These are phyloP conservation scores for Listrodromus nycthemerus DNA, from an alignment of 2,888 invertebrate genomes.

Conservation along the genomic window DNA sequence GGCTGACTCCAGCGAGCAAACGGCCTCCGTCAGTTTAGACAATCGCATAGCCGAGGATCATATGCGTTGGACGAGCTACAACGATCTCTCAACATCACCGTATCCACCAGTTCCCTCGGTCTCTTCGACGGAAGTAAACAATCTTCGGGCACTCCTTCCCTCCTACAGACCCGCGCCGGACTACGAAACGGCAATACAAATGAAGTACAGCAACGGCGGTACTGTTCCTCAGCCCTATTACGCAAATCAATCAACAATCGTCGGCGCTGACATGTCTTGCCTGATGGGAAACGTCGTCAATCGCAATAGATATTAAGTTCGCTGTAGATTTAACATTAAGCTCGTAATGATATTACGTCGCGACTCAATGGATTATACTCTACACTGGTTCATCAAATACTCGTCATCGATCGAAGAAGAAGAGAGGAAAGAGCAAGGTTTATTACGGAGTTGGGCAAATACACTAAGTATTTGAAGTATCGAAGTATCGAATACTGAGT, in stretches of 20 bases:
- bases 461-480: too few relatives aligned
- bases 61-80: constrained; percentile 82
- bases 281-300: constrained; percentile 80
- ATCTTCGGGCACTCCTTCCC: constrained; percentile 90
- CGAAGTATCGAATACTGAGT: too few relatives aligned
- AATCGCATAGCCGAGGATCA: constrained; percentile 79
- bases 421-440: neutral
- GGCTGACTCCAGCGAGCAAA: constrained; percentile 80
- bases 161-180: constrained; percentile 96
- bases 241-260: constrained; percentile 82
- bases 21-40: constrained; percentile 80
- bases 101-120: constrained; percentile 82
- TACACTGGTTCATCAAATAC: neutral
- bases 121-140: constrained; percentile 85
- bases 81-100: constrained; percentile 81
- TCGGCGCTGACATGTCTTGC: constrained; percentile 81
- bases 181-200: constrained; percentile 96
- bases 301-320: constrained; percentile 79
- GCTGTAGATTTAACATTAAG: constrained; percentile 8
- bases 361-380: neutral
- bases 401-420: neutral
- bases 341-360: neutral
- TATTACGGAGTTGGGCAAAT: neutral
- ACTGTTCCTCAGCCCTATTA: constrained; percentile 80
- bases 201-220: constrained; percentile 87